Conservation (phyloP, 2,888 invertebrate genomes). For the Ariolimax columbianus region DNA sequence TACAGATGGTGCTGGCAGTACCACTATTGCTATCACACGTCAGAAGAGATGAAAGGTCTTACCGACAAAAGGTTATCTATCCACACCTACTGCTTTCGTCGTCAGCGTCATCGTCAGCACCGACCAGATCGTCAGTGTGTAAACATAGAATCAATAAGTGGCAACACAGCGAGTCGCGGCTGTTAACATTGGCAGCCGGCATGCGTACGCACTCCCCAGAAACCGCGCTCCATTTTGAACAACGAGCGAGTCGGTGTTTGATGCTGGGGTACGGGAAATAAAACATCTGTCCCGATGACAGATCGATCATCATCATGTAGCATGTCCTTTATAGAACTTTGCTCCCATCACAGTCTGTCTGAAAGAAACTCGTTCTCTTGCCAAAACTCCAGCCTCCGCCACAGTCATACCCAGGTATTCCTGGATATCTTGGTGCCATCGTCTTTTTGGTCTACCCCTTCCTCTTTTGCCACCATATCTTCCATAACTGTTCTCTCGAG, state of each 20-base stretch:
- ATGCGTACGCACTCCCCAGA: conserved; percentile 7
- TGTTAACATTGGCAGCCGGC: conserved; percentile 15
- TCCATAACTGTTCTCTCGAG: too few species aligned
- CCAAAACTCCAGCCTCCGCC: too few species aligned
- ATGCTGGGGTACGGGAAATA: not conserved
- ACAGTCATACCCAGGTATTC: too few species aligned
- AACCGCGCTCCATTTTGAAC: not conserved
- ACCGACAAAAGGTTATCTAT: not conserved
- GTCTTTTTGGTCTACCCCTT: too few species aligned
- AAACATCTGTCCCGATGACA: too few species aligned
- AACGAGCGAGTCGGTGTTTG: not conserved
- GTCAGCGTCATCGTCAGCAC: not conserved
- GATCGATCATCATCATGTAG: too few species aligned
- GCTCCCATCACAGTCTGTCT: too few species aligned
- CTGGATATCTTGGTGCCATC: too few species aligned
- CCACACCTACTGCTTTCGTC: not conserved
- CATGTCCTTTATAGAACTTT: too few species aligned
- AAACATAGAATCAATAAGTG: conserved; percentile 32
- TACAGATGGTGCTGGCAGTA: not conserved
- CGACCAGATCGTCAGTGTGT: conserved; percentile 20
- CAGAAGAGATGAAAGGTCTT: not conserved
- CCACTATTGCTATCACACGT: not conserved
- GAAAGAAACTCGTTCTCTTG: too few species aligned
- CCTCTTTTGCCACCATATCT: too few species aligned
- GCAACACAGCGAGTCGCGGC: conserved; percentile 14